A percentile compares a stretch with the other conserved stretches of the same genome.
phyloP scores from a whole-genome alignment of 2,797 vertebrate genomes.

The Gobio occitaniae region DNA sequence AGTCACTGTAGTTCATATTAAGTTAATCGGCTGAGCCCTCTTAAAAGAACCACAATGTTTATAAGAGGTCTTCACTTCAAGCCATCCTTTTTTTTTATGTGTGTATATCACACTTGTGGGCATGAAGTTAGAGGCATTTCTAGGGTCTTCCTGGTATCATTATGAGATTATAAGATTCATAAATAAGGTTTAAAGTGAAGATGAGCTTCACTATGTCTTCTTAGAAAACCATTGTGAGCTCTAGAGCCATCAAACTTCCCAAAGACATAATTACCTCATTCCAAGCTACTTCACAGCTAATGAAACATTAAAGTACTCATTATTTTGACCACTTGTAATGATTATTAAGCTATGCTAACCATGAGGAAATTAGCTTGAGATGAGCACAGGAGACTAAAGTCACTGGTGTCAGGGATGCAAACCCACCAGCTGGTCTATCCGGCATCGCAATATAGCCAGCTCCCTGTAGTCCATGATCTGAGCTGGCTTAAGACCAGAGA shows the following conservation, averaged over 20 bases:
- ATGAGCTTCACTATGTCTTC: not conserved
- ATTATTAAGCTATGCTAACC: conserved; percentile 27
- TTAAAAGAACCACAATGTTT: not conserved
- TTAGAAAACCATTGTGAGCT: not conserved
- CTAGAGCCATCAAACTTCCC: not conserved
- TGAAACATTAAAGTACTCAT: conserved; percentile 16
- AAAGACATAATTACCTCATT: not conserved
- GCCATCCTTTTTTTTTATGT: not conserved
- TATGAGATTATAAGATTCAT: not conserved
- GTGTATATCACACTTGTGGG: not conserved
- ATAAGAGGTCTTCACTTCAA: not conserved
- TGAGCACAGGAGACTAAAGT: conserved; percentile 57
- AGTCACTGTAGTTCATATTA: not conserved
- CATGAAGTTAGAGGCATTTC: not conserved
- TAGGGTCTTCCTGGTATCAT: not conserved
- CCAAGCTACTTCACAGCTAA: not conserved
- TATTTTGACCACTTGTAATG: not conserved
- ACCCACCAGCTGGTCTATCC: conserved; percentile 69
- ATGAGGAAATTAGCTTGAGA: conserved; percentile 42
- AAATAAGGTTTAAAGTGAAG: not conserved
- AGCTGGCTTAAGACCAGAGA: conserved; percentile 37
- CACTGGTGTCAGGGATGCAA: conserved; percentile 42
- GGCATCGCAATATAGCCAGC: conserved; percentile 71
- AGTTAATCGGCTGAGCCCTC: not conserved
- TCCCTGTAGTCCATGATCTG: conserved; percentile 42